Base-by-base conservation (phyloP, 1,140 invertebrate genomes). In the Xylocopa sonorina region DNA sequence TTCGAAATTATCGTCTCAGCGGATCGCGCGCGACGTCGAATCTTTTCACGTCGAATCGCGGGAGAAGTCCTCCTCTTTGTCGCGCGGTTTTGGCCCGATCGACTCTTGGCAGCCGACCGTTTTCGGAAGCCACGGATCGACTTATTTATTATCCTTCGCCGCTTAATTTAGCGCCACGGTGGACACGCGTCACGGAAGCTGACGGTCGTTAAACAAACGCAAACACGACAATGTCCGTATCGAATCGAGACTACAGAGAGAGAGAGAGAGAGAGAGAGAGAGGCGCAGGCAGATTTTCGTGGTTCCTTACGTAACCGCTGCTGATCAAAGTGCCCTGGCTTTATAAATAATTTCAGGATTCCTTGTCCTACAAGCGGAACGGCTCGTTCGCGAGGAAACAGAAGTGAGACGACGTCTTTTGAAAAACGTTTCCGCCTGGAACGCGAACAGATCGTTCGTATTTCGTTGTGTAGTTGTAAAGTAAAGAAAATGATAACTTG, bases 61-160 rank as follows among this genome's bases (percentile, higher is more conserved):
- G 5, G 34, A 12, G 21, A 21, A 38, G 58, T n/a, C 55, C 10
- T 5, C 4, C 0, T 10, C 10, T 34, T 9, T 12, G 43, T 41
- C 50, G 4, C 32, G 12, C 24, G 29, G 6, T 16, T 62, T 62
- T 73, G 69, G 69, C 69, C 32, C 27, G 34, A 41, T 34, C 43
- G 21, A 50, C 55, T 48, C 24, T 62, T 73, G 71, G 71, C 71
- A 60, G 3, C 6, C 10, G 14, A 16, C 14, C 29, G 21, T 38
- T 50, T 16, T 50, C 32, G 21, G 27, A 57, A 43, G 24, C 12
- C 12, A n/a, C 7, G 7, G 71, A 73, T 73, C 69, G 55, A 46
- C 71, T 38, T 73, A 73, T 73, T 73, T 73, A 73, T 73, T 73
- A 73, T 73, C 57, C 43, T 50, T 62, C 71, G 57, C 6, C 32